These are phyloP conservation scores for Notothenia coriiceps DNA, from an alignment of 2,113 vertebrate genomes.

Conservation along the genomic window DNA sequence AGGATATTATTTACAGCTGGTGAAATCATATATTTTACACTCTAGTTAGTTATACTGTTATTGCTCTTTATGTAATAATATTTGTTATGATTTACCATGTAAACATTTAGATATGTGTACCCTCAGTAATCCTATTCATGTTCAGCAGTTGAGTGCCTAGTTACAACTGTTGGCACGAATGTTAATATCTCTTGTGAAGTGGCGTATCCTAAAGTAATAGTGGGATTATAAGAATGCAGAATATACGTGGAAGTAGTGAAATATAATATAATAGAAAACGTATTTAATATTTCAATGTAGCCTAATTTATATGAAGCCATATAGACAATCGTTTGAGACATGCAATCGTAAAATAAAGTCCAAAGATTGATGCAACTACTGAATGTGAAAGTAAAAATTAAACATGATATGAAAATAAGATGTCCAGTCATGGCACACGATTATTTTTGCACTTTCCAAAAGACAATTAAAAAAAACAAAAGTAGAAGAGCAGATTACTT, in stretches of 20 bases:
- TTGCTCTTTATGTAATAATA: constrained; percentile 71
- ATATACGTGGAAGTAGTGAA: constrained; percentile 23
- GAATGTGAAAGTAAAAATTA: constrained; percentile 66
- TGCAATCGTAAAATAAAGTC: constrained; percentile 48
- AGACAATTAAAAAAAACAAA: not conserved
- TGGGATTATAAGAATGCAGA: constrained; percentile 1
- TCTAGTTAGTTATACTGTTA: constrained; percentile 48
- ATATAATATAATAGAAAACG: constrained; percentile 29
- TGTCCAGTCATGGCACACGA: not conserved
- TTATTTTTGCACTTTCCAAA: constrained; percentile 34
- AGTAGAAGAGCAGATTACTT: not conserved
- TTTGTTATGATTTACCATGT: constrained; percentile 78
- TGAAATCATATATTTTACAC: constrained; percentile 25
- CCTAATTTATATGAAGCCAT: constrained; percentile 69
- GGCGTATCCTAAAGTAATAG: constrained; percentile 22
- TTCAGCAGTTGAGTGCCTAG: constrained; percentile 52
- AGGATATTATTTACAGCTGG: constrained; percentile 4
- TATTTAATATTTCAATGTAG: constrained; percentile 60
- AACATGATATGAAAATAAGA: constrained; percentile 13
- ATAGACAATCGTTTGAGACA: constrained; percentile 67
- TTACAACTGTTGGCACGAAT: constrained; percentile 55
- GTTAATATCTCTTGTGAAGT: constrained; percentile 32
- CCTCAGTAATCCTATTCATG: constrained; percentile 11
- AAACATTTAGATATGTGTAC: constrained; percentile 64
- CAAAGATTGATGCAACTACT: constrained; percentile 68